Percentiles rank a stretch among this genome's conserved stretches.
phyloP scores from a whole-genome alignment of 2,113 vertebrate species.

The Poeciliopsis prolifica region DNA sequence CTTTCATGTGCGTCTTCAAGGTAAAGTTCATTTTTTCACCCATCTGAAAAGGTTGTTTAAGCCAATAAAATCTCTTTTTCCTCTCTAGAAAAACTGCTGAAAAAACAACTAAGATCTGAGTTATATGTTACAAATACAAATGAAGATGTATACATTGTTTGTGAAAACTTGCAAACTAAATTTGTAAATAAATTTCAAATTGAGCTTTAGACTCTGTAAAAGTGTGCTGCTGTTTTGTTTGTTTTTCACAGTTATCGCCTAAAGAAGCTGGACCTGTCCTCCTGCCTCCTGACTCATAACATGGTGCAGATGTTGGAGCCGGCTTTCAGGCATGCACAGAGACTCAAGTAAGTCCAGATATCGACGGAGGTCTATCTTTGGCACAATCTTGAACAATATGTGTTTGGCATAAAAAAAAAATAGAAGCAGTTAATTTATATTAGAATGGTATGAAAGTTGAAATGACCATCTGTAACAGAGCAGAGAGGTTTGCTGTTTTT shows the following conservation, averaged over 20 bases:
- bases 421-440: too few species aligned
- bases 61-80: background rate
- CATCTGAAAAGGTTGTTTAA: background rate
- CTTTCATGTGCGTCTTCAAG: conserved; percentile 78
- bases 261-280: conserved; percentile 87
- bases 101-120: too few species aligned
- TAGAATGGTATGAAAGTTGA: too few species aligned
- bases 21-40: conserved; percentile 60
- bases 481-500: too few species aligned
- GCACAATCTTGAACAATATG: background rate
- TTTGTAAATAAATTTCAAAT: too few species aligned
- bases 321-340: conserved; percentile 83
- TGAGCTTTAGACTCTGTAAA: too few species aligned
- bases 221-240: background rate
- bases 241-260: conserved; percentile 70
- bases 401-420: background rate
- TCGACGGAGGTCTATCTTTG: background rate
- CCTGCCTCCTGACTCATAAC: conserved; percentile 85
- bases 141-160: too few species aligned
- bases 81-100: background rate
- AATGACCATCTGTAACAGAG: too few species aligned
- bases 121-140: too few species aligned
- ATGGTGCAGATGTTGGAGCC: conserved; percentile 83
- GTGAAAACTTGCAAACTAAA: too few species aligned
- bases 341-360: conserved; percentile 86